These are phyloP conservation scores for Rosalia funebris DNA, from an alignment of 2,888 invertebrate genomes.

Conservation along the genomic window DNA sequence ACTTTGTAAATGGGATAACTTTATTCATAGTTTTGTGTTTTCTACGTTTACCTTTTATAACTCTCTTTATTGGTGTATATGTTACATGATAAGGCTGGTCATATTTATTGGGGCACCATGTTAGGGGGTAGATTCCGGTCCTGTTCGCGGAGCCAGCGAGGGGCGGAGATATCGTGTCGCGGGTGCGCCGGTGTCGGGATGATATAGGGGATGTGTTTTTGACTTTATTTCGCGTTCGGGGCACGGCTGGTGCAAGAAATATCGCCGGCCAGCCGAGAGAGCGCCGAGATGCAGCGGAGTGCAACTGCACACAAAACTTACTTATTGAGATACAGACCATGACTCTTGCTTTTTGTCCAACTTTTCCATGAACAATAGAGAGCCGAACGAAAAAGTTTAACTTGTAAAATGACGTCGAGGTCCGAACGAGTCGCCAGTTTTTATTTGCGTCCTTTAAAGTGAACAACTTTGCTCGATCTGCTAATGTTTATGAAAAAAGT, in stretches of 20 bases:
- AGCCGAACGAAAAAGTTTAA: constrained; percentile 43
- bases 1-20: too few species aligned
- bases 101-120: not conserved
- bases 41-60: too few species aligned
- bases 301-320: constrained; percentile 45
- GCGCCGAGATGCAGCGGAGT: constrained; percentile 36
- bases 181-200: constrained; percentile 40
- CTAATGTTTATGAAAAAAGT: constrained; percentile 28
- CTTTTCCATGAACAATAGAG: constrained; percentile 41
- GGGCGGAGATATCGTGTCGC: constrained; percentile 28
- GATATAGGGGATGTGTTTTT: constrained; percentile 48
- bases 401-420: constrained; percentile 33
- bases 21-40: too few species aligned
- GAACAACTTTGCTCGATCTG: constrained; percentile 12
- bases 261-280: constrained; percentile 35
- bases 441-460: constrained; percentile 14
- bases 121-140: not conserved
- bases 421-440: constrained; percentile 21
- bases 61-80: too few species aligned
- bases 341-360: constrained; percentile 38
- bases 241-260: constrained; percentile 34
- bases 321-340: constrained; percentile 48
- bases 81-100: too few species aligned
- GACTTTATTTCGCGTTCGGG: constrained; percentile 35
- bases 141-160: not conserved